A percentile compares a stretch with the other conserved stretches of the same genome.
Evolutionary conservation across 2,888 invertebrate genomes (phyloP).

Genomic region (Conops quadrifasciatus): DNA sequence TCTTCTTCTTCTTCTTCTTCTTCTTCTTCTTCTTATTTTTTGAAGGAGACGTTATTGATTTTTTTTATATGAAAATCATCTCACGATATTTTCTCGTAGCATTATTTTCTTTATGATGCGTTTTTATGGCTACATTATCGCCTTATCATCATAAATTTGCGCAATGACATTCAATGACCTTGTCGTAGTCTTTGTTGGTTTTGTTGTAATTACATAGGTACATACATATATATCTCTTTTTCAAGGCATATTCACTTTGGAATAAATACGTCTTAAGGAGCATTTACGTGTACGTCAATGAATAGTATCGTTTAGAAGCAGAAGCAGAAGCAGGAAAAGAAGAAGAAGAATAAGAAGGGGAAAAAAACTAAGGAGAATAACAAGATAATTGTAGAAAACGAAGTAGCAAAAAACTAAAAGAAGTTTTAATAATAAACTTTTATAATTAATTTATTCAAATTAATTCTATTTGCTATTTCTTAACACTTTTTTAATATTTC

Average conservation of each 20-base stretch:
- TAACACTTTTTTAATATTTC: neutral
- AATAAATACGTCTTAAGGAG: neutral
- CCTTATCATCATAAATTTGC: slow-evolving; percentile 1
- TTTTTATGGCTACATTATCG: neutral
- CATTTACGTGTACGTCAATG: neutral
- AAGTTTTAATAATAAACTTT: too few species aligned
- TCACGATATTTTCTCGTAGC: too few species aligned
- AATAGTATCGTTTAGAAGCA: neutral
- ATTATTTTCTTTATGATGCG: too few species aligned
- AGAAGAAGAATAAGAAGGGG: neutral
- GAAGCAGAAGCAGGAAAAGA: neutral
- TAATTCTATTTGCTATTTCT: neutral
- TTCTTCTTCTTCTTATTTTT: neutral
- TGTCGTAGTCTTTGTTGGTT: slow-evolving; percentile 9
- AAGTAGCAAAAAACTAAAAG: too few species aligned
- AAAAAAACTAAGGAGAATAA: too few species aligned
- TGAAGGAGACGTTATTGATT: too few species aligned
- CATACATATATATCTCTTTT: neutral
- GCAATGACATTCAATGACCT: slow-evolving; percentile 10
- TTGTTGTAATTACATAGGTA: neutral
- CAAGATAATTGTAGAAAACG: too few species aligned
- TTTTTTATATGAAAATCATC: too few species aligned
- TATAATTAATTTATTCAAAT: neutral
- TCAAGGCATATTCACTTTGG: neutral
- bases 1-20: neutral